phyloP scores from a whole-genome alignment of 1,140 invertebrate genomes.

The Dufourea novaeangliae region DNA sequence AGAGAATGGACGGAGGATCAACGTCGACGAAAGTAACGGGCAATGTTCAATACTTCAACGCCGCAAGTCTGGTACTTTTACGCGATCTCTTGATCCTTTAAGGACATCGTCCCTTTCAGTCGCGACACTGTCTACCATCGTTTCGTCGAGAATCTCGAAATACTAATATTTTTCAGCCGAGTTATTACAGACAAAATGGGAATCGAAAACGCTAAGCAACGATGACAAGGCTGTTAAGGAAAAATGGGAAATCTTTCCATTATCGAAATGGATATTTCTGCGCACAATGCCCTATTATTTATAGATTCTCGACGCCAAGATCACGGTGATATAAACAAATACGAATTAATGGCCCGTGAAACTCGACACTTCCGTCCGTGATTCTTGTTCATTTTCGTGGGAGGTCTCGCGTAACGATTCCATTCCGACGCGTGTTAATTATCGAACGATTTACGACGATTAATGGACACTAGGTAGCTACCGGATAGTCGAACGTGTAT shows the following conservation, averaged over 20 bases:
- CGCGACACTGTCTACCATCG: too few relatives aligned
- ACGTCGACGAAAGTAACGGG: conserved; percentile 26
- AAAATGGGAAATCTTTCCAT: conserved; percentile 10
- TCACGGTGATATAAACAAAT: conserved; percentile 28
- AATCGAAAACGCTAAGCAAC: not conserved
- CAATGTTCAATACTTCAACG: too few relatives aligned
- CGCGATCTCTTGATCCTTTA: conserved; percentile 8
- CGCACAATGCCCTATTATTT: conserved; percentile 38
- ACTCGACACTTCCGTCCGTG: conserved; percentile 9
- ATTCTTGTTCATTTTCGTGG: conserved; percentile 17
- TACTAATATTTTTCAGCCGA: not conserved
- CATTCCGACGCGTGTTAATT: conserved; percentile 5
- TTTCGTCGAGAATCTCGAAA: not conserved
- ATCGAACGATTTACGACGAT: conserved; percentile 8
- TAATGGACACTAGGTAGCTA: not conserved
- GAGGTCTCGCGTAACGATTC: conserved; percentile 4
- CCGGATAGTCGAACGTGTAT: not conserved
- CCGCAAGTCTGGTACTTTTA: too few relatives aligned
- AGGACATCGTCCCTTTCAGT: not conserved
- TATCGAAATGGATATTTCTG: not conserved
- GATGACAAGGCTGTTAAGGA: conserved; percentile 2
- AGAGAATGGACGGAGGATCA: conserved; percentile 25
- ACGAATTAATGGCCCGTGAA: conserved; percentile 40
- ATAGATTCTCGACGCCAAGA: conserved; percentile 7
- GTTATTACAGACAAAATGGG: conserved; percentile 16